A percentile compares a stretch with the other conserved stretches of the same genome.
phyloP scores from a whole-genome alignment of 2,888 invertebrate genomes.

The Nemotelus pantherinus region DNA sequence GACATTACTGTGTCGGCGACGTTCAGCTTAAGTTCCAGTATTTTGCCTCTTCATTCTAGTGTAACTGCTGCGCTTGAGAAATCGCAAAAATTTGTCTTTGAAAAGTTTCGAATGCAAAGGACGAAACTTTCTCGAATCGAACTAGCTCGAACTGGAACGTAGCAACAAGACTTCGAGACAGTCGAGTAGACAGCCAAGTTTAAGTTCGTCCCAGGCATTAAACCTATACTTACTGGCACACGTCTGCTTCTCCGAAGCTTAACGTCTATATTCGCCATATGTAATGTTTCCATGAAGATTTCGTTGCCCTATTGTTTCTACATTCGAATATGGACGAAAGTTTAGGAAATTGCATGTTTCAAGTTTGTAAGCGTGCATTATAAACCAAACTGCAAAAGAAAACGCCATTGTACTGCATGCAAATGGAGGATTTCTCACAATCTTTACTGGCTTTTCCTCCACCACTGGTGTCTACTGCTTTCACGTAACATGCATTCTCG shows the following conservation, averaged over 20 bases:
- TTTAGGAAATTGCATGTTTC: neutral
- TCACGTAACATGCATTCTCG: too few species aligned
- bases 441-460: too few species aligned
- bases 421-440: too few species aligned
- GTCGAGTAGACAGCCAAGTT: too few species aligned
- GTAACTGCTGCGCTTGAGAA: neutral
- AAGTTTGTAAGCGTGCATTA: neutral
- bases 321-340: neutral
- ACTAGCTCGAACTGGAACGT: neutral
- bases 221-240: too few species aligned
- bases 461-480: too few species aligned
- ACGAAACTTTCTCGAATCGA: neutral
- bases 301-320: neutral
- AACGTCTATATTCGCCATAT: neutral
- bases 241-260: neutral
- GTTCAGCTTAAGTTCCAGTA: neutral
- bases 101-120: neutral
- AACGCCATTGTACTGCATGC: too few species aligned
- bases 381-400: too few species aligned
- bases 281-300: neutral
- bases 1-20: neutral
- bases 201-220: too few species aligned
- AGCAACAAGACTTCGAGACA: too few species aligned
- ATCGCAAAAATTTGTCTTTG: neutral
- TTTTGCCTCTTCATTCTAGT: neutral